Evolutionary conservation across 2,797 vertebrate genomes (phyloP).

Genomic region (Odontamblyopus lacepedii): DNA sequence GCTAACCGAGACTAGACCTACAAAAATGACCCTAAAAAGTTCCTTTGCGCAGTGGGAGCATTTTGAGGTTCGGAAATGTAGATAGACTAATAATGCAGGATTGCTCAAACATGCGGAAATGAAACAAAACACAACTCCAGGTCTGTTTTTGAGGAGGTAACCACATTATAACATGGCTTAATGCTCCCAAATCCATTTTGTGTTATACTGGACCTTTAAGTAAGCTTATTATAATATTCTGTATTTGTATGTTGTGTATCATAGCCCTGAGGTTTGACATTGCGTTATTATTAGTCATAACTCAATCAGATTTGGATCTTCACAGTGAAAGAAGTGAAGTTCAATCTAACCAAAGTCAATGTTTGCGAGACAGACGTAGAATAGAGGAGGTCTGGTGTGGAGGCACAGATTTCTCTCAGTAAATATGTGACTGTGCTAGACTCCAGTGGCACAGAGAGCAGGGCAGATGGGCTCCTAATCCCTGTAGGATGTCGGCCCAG

Average conservation of each 20-base stretch:
- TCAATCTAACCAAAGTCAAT: slow-evolving; percentile 47
- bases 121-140: too few species aligned
- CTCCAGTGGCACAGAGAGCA: slow-evolving; percentile 42
- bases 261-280: background rate
- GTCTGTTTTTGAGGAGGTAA: too few species aligned
- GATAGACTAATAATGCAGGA: too few species aligned
- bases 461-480: slow-evolving; percentile 70
- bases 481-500: slow-evolving; percentile 46
- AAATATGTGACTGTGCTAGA: slow-evolving; percentile 45
- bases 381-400: slow-evolving; percentile 43
- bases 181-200: too few species aligned
- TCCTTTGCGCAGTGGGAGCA: too few species aligned
- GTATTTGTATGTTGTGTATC: background rate
- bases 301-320: slow-evolving; percentile 21
- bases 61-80: too few species aligned
- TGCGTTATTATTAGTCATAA: slow-evolving; percentile 12
- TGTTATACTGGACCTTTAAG: too few species aligned
- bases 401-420: slow-evolving; percentile 8
- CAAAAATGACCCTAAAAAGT: too few species aligned
- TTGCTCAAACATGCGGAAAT: too few species aligned
- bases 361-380: slow-evolving; percentile 24
- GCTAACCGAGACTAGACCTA: too few species aligned
- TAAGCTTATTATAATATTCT: background rate
- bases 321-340: slow-evolving; percentile 50
- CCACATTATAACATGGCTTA: too few species aligned